These are phyloP conservation scores for Polypedilum pembai DNA, from an alignment of 1,140 invertebrate species.

Conservation along the genomic window DNA sequence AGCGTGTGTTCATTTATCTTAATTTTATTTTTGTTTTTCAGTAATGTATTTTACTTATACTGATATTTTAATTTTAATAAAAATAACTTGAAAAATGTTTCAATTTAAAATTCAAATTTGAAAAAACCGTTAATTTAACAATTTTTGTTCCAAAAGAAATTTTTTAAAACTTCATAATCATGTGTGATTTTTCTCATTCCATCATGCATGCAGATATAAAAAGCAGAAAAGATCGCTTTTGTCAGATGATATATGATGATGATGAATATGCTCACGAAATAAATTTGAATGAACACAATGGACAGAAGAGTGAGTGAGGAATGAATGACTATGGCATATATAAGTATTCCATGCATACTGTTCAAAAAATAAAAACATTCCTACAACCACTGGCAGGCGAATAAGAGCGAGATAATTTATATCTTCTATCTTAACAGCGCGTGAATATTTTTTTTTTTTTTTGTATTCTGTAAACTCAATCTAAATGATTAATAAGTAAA, in stretches of 20 bases:
- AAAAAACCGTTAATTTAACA: no score
- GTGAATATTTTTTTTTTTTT: background rate
- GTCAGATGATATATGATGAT: constrained; percentile 12
- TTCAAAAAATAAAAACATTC: no score
- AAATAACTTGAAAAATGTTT: no score
- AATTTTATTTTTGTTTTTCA: no score
- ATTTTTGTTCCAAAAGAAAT: no score
- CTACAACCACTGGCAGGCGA: no score
- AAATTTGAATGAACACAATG: background rate
- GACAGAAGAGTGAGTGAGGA: background rate
- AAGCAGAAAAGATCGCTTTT: constrained; percentile 5
- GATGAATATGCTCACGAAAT: background rate
- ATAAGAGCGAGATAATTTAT: constrained; percentile 10
- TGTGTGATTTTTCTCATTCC: no score
- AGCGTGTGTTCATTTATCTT: no score
- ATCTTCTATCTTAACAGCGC: constrained; percentile 24
- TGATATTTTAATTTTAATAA: no score
- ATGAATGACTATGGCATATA: background rate
- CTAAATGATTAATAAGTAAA: constrained; percentile 29
- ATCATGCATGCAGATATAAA: background rate
- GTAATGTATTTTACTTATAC: no score
- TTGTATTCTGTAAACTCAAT: constrained; percentile 4
- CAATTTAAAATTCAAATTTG: no score
- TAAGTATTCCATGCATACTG: background rate
- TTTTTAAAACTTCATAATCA: no score